phyloP scores from a whole-genome alignment of 1,140 invertebrate species.

The Drosophila funebris region DNA sequence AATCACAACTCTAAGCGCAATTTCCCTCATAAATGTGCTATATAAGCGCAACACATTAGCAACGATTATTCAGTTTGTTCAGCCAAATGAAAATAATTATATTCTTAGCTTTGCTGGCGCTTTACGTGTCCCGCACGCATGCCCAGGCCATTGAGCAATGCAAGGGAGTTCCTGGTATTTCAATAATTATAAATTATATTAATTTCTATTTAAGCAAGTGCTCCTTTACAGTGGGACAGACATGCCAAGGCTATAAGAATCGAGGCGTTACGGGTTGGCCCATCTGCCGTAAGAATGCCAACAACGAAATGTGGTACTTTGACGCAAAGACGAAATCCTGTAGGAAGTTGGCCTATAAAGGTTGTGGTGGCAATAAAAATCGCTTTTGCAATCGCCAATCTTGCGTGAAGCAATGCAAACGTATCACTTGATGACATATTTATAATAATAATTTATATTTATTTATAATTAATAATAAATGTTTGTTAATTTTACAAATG shows the following conservation, averaged over 20 bases:
- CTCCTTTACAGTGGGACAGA: neutral
- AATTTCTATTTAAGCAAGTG: neutral
- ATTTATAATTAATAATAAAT: too few species aligned
- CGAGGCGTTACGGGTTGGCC: neutral
- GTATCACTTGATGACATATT: too few species aligned
- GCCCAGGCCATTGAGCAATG: neutral
- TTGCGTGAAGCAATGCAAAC: neutral
- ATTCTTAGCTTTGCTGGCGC: neutral
- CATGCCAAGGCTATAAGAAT: neutral
- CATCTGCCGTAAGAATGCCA: neutral
- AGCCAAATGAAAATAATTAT: neutral
- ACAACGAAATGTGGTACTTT: conserved; percentile 6
- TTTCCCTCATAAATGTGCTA: neutral
- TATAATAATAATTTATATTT: too few species aligned
- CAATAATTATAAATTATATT: neutral
- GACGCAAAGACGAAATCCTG: neutral
- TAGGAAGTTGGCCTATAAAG: neutral
- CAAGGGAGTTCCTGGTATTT: neutral
- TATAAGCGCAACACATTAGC: neutral
- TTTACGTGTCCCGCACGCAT: neutral
- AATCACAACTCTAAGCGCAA: neutral
- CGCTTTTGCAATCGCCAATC: neutral
- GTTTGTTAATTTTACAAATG: neutral
- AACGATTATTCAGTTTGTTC: neutral
- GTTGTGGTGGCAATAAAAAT: neutral